phyloP scores from a whole-genome alignment of 1,140 invertebrate genomes.

The Solenopsis fugax region DNA sequence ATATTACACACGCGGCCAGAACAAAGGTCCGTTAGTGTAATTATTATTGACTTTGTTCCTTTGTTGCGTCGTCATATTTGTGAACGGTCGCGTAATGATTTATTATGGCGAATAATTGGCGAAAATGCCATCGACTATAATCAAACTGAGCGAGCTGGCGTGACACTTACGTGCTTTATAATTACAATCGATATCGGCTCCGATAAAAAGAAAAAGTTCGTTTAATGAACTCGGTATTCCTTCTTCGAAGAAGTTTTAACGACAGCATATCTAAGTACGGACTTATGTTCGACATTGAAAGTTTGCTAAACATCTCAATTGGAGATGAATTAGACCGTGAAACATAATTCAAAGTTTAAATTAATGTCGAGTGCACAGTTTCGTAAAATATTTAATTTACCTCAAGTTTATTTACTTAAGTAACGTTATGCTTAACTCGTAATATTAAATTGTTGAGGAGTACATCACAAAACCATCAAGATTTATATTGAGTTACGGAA shows the following conservation, averaged over 20 bases:
- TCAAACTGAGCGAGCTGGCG: not conserved
- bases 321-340: constrained; percentile 1
- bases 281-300: not conserved
- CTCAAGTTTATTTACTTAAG: not conserved
- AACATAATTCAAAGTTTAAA: constrained; percentile 35
- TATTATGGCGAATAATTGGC: not conserved
- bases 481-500: not conserved
- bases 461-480: not conserved
- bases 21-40: not conserved
- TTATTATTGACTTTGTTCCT: constrained; percentile 25
- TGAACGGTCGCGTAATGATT: constrained; percentile 2
- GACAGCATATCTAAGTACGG: not conserved
- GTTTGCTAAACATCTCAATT: not conserved
- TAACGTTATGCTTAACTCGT: constrained; percentile 18
- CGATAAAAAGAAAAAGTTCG: too few species aligned
- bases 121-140: not conserved
- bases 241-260: not conserved
- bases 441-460: not conserved
- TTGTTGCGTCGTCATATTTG: not conserved
- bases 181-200: not conserved
- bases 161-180: not conserved
- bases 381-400: constrained; percentile 18
- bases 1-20: not conserved
- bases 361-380: not conserved
- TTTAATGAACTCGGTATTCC: not conserved